Base-by-base conservation (phyloP, 2,888 invertebrate species). In the Dimorphilus gyrociliatus region DNA sequence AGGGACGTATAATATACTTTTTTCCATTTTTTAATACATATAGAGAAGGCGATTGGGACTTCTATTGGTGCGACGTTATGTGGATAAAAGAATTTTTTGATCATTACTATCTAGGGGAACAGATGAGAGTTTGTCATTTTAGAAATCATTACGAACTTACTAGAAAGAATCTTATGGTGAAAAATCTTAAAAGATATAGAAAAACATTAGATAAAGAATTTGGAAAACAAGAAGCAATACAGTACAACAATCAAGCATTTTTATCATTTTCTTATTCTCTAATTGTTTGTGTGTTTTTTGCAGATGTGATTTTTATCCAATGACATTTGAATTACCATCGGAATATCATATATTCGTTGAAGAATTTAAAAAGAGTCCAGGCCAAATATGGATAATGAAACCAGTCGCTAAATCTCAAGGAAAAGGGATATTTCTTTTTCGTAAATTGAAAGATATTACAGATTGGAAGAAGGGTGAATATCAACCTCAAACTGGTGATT, bases 341-440 rank as follows among this genome's bases (percentile, higher is more conserved):
- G 73, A 74, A 38, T 72, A 72, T 42, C 66, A 70, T 41, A 63
- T 71, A 49, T 70, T 73, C 50, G 65, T 72, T 27, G 71, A 72
- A 44, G 72, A 73, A 45, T 71, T 70, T 45, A 64, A 69, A 40
- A 67, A 64, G 34, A 63, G 64, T 34, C 66, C 65, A 2, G 69
- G 69, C 7, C 63, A 64, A 3, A 69, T 69, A n/a, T 73, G 73
- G 72, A 73, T 73, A 31, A 72, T 73, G 57, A 74, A 73, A 45
- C 73, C 73, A 1, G 70, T 69, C 0, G 66, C 66, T 2, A 69
- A 69, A 19, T 69, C 71, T 7, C 71, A 72, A 52, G 73, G 73
- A 13, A 63, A 64, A 35, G 73, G 73, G 7, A 73, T 73, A 24
- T 73, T 73, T 47, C 56, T 73, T 13, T 73, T 73, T 46, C 55